A percentile compares a stretch with the other conserved stretches of the same genome.
phyloP scores from a whole-genome alignment of 2,113 vertebrate genomes.

The Clarias macrocephalus region DNA sequence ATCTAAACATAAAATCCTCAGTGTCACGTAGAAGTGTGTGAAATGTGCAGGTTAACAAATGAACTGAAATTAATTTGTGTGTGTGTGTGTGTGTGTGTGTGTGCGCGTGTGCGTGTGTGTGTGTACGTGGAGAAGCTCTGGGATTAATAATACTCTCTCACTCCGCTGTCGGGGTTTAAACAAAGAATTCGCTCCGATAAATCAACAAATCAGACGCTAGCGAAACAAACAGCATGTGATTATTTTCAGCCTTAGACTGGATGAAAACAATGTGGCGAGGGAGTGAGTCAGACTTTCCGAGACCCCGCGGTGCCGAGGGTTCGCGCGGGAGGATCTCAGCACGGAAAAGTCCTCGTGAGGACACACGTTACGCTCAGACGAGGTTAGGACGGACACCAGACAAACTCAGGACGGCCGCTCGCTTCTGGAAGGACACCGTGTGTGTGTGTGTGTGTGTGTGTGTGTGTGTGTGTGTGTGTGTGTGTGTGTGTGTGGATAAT shows the following conservation, averaged over 20 bases:
- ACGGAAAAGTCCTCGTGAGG: not conserved
- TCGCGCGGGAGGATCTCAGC: not conserved
- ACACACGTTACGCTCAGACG: not conserved
- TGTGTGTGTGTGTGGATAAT: too few species aligned
- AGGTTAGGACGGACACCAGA: not conserved
- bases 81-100: not conserved
- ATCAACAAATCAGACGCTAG: not conserved
- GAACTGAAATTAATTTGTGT: too few species aligned
- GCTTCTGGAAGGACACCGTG: too few species aligned
- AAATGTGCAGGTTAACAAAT: too few species aligned
- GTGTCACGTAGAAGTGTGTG: too few species aligned
- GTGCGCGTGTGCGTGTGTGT: not conserved
- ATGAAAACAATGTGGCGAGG: not conserved
- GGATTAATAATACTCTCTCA: not conserved
- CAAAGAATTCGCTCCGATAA: not conserved
- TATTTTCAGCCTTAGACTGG: not conserved
- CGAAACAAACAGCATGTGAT: not conserved
- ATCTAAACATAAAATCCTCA: too few species aligned
- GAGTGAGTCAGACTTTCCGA: slow-evolving; percentile 41
- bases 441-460: too few species aligned
- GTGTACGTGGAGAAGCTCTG: not conserved
- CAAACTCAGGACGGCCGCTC: too few species aligned
- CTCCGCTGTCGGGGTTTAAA: not conserved
- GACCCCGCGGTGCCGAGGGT: not conserved
- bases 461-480: too few species aligned